A percentile compares a stretch with the other conserved stretches of the same genome.
phyloP scores from a whole-genome alignment of 2,888 invertebrate genomes.

The Patella ulyssiponensis region DNA sequence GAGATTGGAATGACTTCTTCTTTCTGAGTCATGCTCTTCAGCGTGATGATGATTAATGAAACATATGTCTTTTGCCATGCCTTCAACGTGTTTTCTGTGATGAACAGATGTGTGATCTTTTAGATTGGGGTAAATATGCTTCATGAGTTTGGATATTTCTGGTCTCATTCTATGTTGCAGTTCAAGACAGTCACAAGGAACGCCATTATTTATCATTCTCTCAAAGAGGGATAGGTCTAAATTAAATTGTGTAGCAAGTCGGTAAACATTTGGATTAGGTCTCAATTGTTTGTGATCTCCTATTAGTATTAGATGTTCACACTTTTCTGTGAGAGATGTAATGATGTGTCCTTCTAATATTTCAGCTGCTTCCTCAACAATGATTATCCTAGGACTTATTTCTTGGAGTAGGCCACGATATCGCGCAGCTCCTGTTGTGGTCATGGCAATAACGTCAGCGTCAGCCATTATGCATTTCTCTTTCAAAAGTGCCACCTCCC shows the following conservation, averaged over 20 bases:
- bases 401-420: constrained; percentile 53
- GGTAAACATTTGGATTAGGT: constrained; percentile 81
- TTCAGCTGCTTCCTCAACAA: constrained; percentile 91
- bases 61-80: constrained; percentile 49
- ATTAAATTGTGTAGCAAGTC: constrained; percentile 78
- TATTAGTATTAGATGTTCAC: constrained; percentile 87
- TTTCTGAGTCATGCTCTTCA: constrained; percentile 45
- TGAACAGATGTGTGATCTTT: constrained; percentile 47
- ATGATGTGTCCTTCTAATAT: constrained; percentile 87
- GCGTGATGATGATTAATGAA: constrained; percentile 51
- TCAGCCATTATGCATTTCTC: constrained; percentile 52
- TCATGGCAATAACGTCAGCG: constrained; percentile 64
- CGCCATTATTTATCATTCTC: constrained; percentile 80
- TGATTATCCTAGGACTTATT: constrained; percentile 70
- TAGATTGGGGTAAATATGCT: constrained; percentile 54
- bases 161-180: constrained; percentile 75
- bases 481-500: constrained; percentile 47
- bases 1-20: constrained; percentile 50
- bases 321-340: constrained; percentile 80
- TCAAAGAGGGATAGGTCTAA: constrained; percentile 87
- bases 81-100: constrained; percentile 41
- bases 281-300: constrained; percentile 86
- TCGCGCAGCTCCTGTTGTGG: constrained; percentile 69
- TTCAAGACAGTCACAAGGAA: constrained; percentile 76
- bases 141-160: constrained; percentile 52